Conservation (phyloP, 2,113 vertebrate species). For the Athene cunicularia region DNA sequence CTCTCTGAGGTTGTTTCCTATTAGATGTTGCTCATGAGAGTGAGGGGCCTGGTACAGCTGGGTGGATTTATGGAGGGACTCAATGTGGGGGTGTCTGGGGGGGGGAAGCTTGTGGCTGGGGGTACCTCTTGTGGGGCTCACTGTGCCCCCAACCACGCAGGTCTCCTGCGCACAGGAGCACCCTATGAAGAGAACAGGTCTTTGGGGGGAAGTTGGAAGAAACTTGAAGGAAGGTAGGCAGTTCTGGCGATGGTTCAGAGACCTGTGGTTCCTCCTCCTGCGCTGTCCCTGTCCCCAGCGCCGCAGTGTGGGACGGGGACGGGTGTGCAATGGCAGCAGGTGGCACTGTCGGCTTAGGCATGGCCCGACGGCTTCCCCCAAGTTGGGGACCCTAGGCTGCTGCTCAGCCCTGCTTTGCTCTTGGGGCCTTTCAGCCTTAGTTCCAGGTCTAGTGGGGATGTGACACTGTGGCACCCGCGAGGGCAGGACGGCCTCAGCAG, state of each 20-base stretch:
- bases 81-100: neutral
- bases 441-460: rapidly evolving
- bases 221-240: neutral
- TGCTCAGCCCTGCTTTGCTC: neutral
- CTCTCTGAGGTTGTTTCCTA: neutral
- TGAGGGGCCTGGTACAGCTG: rapidly evolving
- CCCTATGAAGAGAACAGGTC: rapidly evolving
- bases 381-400: neutral
- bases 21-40: rapidly evolving
- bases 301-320: neutral
- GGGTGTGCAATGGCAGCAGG: conserved; percentile 33
- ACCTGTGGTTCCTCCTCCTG: rapidly evolving
- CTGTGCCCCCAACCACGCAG: rapidly evolving
- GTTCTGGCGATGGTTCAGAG: neutral
- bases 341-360: conserved; percentile 46
- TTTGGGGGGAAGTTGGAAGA: rapidly evolving
- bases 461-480: rapidly evolving
- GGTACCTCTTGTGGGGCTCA: neutral
- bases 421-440: neutral
- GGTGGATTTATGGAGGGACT: neutral
- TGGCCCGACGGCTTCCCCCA: neutral
- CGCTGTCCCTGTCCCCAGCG: neutral
- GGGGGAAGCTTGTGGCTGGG: neutral
- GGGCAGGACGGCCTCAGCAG: neutral
- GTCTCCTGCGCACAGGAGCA: rapidly evolving